Conservation (phyloP, 2,797 vertebrate species). For the Podarcis lilfordi region DNA sequence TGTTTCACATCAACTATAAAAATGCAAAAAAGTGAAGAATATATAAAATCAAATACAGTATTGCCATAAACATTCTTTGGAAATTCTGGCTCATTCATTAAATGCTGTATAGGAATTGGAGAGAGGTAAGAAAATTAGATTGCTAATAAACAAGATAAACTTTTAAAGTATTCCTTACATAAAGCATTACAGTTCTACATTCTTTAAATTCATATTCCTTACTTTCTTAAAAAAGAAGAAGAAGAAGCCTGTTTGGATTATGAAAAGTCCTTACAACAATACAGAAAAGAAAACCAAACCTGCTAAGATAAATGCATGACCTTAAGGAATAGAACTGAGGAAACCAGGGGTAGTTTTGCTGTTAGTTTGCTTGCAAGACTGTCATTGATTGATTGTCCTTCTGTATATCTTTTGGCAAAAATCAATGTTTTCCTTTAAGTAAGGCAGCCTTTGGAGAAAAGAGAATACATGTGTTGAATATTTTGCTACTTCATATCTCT, state of each 20-base stretch:
- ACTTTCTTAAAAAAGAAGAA: not conserved
- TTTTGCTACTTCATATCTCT: slow-evolving; percentile 22
- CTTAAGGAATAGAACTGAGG: slow-evolving; percentile 45
- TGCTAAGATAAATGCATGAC: slow-evolving; percentile 34
- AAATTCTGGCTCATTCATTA: not conserved
- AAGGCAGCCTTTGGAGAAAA: slow-evolving; percentile 42
- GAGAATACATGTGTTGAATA: slow-evolving; percentile 54
- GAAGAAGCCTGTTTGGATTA: slow-evolving; percentile 4
- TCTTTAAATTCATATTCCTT: not conserved
- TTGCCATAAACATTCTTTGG: not conserved
- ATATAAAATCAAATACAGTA: not conserved
- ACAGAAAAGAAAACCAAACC: not conserved
- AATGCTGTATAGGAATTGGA: not conserved
- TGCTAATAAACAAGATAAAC: not conserved
- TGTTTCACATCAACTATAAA: not conserved
- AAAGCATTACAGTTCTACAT: rapidly evolving
- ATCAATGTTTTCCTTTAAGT: slow-evolving; percentile 57
- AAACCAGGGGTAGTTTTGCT: slow-evolving; percentile 30
- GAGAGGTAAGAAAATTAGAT: not conserved
- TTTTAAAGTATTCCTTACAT: not conserved
- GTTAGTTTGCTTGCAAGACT: slow-evolving; percentile 47
- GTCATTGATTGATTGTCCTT: slow-evolving; percentile 64
- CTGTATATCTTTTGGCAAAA: slow-evolving; percentile 55
- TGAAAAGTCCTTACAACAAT: not conserved
- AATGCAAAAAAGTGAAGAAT: not conserved